Percentiles rank a stretch among this genome's conserved stretches.
Conservation (phyloP, 2,113 vertebrate species). For the Onychostoma macrolepis region DNA sequence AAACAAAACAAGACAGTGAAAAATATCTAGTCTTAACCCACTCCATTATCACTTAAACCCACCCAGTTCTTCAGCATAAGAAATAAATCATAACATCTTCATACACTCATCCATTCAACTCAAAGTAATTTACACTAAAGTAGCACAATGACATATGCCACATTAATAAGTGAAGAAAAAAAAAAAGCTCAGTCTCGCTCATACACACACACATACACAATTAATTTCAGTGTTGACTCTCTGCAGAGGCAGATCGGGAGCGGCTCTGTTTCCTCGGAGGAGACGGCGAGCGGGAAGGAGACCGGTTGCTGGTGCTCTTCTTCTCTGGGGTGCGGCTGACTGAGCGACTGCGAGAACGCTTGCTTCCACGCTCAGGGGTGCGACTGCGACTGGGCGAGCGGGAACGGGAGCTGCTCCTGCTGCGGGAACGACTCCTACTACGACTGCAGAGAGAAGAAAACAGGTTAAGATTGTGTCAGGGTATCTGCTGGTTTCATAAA, state of each 20-base stretch:
- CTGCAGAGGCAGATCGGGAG: constrained; percentile 70
- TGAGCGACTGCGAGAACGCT: constrained; percentile 71
- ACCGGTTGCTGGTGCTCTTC: constrained; percentile 62
- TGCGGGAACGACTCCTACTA: constrained; percentile 77
- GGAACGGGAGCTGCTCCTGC: constrained; percentile 78
- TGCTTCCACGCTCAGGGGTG: constrained; percentile 64
- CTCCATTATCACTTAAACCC: neutral
- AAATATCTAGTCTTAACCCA: neutral
- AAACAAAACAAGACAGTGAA: constrained; percentile 2
- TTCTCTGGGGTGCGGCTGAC: constrained; percentile 77
- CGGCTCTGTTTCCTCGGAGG: constrained; percentile 63
- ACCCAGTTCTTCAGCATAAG: neutral
- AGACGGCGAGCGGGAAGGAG: constrained; percentile 66
- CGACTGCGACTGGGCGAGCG: constrained; percentile 68
- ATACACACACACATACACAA: neutral
- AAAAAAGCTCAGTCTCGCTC: neutral
- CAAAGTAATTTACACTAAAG: constrained; percentile 35
- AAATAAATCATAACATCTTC: constrained; percentile 10
- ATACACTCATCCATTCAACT: constrained; percentile 17
- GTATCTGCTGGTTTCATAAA: neutral
- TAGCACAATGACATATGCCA: constrained; percentile 36
- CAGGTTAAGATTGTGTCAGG: neutral
- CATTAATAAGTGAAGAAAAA: neutral
- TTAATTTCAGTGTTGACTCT: constrained; percentile 73
- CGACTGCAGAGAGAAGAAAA: constrained; percentile 48